phyloP scores from a whole-genome alignment of 2,888 invertebrate genomes.

The Dicyrtoma fusca region DNA sequence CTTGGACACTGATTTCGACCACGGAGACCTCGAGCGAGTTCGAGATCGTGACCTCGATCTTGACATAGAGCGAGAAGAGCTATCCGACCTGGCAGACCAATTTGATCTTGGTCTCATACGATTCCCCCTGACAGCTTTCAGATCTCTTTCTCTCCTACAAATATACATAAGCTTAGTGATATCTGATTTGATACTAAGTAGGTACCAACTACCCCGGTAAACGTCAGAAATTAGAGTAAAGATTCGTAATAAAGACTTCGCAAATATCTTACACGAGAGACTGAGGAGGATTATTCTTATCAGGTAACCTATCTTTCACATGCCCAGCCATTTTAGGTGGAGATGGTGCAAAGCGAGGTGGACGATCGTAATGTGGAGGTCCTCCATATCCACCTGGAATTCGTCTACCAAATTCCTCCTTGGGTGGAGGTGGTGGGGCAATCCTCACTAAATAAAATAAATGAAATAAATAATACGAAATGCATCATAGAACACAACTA shows the following conservation, averaged over 20 bases:
- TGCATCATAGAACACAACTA: not conserved
- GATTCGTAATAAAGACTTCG: not conserved
- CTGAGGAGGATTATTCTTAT: slow-evolving; percentile 29
- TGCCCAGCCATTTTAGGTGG: slow-evolving; percentile 38
- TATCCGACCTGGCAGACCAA: slow-evolving; percentile 35
- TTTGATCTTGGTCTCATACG: slow-evolving; percentile 27
- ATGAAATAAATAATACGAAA: too few relatives aligned
- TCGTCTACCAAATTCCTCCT: slow-evolving; percentile 43
- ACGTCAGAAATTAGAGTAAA: too few relatives aligned
- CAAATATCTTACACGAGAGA: slow-evolving; percentile 35
- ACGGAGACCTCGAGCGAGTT: slow-evolving; percentile 49
- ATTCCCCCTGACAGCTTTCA: slow-evolving; percentile 25
- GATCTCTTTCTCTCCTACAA: slow-evolving; percentile 36
- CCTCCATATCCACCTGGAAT: slow-evolving; percentile 29
- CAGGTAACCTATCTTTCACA: slow-evolving; percentile 34
- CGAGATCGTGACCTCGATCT: slow-evolving; percentile 61
- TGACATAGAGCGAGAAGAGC: slow-evolving; percentile 61
- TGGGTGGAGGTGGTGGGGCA: slow-evolving; percentile 47
- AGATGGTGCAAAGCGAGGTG: slow-evolving; percentile 47
- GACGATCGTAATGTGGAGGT: slow-evolving; percentile 35
- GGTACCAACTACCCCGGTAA: too few relatives aligned
- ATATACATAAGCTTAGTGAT: not conserved
- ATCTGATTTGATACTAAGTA: not conserved
- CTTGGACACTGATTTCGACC: slow-evolving; percentile 36
- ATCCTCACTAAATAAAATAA: slow-evolving; percentile 45